Conservation (phyloP, 1,140 invertebrate species). For the Harlomillsia oculata region DNA sequence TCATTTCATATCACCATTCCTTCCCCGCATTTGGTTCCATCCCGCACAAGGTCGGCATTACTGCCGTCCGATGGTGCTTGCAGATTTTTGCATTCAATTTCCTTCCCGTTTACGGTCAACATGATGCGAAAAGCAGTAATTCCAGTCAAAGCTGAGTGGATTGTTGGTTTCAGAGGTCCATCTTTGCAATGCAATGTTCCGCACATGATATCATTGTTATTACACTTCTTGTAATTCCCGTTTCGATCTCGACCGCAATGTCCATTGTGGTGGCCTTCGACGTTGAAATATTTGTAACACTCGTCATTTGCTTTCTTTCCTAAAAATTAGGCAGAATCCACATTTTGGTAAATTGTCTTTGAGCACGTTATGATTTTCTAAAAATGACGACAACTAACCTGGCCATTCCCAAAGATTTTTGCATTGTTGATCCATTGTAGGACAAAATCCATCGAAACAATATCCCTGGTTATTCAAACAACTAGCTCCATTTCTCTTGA, state of each 20-base stretch:
- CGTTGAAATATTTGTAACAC: conserved; percentile 89
- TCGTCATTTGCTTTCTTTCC: conserved; percentile 50
- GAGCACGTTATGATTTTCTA: no score
- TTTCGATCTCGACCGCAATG: conserved; percentile 75
- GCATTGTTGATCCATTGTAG: conserved; percentile 76
- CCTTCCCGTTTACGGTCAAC: conserved; percentile 69
- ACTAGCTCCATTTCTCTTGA: conserved; percentile 79
- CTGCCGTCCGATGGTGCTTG: conserved; percentile 53
- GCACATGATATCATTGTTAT: conserved; percentile 61
- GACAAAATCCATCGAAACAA: conserved; percentile 85
- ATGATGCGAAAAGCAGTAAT: conserved; percentile 73
- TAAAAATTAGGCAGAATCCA: no score
- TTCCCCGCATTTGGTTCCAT: conserved; percentile 84
- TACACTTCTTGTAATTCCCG: conserved; percentile 76
- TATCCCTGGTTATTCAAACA: conserved; percentile 57
- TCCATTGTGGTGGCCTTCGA: conserved; percentile 81
- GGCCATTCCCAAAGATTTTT: conserved; percentile 79
- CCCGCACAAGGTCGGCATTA: conserved; percentile 67
- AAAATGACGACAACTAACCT: conserved; percentile 34
- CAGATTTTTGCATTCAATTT: conserved; percentile 80
- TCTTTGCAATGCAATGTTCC: conserved; percentile 54
- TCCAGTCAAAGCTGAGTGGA: conserved; percentile 55
- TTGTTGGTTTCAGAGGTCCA: conserved; percentile 65
- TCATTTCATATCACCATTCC: conserved; percentile 52
- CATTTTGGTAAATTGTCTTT: no score